Evolutionary conservation across 2,888 invertebrate species (phyloP).

Genomic region (Baronia brevicornis): DNA sequence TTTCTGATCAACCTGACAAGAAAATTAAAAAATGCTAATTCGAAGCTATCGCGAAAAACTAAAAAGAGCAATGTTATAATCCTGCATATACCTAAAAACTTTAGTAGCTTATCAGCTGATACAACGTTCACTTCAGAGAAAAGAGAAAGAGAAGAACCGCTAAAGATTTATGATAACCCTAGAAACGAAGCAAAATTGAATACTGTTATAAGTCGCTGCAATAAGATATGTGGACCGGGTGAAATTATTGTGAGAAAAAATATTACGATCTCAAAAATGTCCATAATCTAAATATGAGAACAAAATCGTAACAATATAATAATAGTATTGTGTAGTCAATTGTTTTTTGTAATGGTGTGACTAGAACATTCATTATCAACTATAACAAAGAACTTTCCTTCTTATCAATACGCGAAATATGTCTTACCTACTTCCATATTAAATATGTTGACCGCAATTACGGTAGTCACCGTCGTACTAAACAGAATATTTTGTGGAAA

Average conservation of each 20-base stretch:
- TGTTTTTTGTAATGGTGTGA: too few relatives aligned
- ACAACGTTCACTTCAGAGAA: constrained; percentile 2
- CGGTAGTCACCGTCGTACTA: too few relatives aligned
- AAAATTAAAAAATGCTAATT: constrained; percentile 30
- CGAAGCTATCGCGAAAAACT: constrained; percentile 19
- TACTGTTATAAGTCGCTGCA: constrained; percentile 17
- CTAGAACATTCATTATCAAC: too few relatives aligned
- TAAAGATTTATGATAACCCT: constrained; percentile 20
- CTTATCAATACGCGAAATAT: too few relatives aligned
- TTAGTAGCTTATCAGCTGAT: constrained; percentile 4
- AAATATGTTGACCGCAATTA: too few relatives aligned
- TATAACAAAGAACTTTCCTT: too few relatives aligned
- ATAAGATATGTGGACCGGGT: constrained; percentile 13
- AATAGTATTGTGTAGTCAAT: too few relatives aligned
- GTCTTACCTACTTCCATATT: too few relatives aligned
- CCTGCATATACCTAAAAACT: constrained; percentile 22
- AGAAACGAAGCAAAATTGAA: constrained; percentile 16
- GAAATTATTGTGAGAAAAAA: constrained; percentile 19
- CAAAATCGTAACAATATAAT: too few relatives aligned
- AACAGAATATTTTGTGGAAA: too few relatives aligned
- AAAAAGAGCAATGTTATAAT: constrained; percentile 33
- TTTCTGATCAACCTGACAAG: constrained; percentile 29
- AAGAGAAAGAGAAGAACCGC: constrained; percentile 3
- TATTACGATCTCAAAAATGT: too few relatives aligned
- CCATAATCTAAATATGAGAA: too few relatives aligned